A percentile compares a stretch with the other conserved stretches of the same genome.
phyloP scores from a whole-genome alignment of 37 sponge, comb jelly and placozoan genomes.

The Lycopodina hypogea region DNA sequence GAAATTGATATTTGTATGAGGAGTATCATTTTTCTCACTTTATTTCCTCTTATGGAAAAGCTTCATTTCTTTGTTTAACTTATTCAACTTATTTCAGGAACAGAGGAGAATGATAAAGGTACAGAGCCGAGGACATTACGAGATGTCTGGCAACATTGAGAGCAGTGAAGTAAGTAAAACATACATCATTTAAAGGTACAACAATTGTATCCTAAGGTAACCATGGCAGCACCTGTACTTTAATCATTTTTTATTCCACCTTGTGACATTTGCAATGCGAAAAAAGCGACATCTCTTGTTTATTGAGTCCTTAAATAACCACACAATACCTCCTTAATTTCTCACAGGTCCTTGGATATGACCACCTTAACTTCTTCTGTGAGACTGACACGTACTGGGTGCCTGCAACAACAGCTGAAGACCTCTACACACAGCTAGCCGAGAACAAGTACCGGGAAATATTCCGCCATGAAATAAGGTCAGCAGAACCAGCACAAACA shows the following conservation, averaged over 20 bases:
- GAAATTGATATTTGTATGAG: no score
- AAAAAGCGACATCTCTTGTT: no score
- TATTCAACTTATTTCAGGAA: conserved; percentile 10
- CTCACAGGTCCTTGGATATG: not conserved
- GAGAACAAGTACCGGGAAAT: conserved; percentile 45
- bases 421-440: conserved; percentile 38
- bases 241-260: not conserved
- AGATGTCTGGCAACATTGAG: conserved; percentile 9
- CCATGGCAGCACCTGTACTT: no score
- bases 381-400: conserved; percentile 31
- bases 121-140: conserved; percentile 36
- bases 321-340: not conserved
- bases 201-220: no score
- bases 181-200: not conserved
- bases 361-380: conserved; percentile 27
- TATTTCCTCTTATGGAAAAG: no score
- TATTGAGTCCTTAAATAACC: no score
- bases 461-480: conserved; percentile 17
- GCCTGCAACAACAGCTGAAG: conserved; percentile 21
- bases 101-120: conserved; percentile 22
- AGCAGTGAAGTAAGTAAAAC: not conserved
- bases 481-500: not conserved
- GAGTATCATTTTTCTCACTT: no score
- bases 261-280: not conserved
- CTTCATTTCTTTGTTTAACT: not conserved